phyloP scores from a whole-genome alignment of 2,888 invertebrate genomes.

The Tribolium freemani region DNA sequence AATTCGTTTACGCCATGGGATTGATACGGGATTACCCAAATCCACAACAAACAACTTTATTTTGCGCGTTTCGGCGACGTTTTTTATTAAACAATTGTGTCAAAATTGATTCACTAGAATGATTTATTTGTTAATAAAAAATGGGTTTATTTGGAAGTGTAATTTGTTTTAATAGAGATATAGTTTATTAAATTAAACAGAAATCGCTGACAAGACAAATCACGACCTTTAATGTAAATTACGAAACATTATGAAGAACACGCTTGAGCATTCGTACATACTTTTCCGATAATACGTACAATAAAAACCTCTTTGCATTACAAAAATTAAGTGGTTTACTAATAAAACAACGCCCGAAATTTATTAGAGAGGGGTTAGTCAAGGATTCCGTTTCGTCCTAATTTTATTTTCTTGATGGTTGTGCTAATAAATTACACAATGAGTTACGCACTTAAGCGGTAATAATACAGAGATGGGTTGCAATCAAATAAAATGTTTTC shows the following conservation, averaged over 20 bases:
- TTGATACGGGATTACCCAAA: not conserved
- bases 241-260: not conserved
- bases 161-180: not conserved
- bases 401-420: not conserved
- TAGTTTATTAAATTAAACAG: not conserved
- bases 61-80: too few relatives aligned
- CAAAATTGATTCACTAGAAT: too few relatives aligned
- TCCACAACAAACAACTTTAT: not conserved
- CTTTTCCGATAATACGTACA: not conserved
- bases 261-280: not conserved
- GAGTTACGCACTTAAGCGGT: not conserved
- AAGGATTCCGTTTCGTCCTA: constrained; percentile 3
- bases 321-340: not conserved
- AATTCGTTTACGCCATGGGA: not conserved
- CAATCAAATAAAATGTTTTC: not conserved
- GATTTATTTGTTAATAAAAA: not conserved
- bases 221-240: not conserved
- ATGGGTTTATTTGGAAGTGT: not conserved
- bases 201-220: not conserved
- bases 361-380: not conserved
- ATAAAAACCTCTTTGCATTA: not conserved
- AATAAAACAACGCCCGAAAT: not conserved
- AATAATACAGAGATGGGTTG: not conserved
- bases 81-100: too few relatives aligned
- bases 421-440: constrained; percentile 12